phyloP scores from a whole-genome alignment of 2,113 vertebrate genomes.

The Carollia perspicillata region DNA sequence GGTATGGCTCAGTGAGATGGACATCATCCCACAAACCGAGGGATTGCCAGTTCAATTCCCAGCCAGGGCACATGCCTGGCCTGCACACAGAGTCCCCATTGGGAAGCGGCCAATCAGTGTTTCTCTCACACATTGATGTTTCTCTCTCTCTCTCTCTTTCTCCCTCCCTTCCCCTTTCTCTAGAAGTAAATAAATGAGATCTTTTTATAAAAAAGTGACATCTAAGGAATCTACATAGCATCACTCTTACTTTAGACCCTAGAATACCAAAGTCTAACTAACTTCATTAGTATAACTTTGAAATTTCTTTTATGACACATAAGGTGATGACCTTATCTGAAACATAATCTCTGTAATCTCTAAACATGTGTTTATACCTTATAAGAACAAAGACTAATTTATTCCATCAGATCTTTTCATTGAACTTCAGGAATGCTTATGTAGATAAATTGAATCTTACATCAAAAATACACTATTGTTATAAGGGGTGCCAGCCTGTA shows the following conservation, averaged over 20 bases:
- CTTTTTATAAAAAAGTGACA: not conserved
- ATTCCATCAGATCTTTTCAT: not conserved
- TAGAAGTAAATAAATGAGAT: too few relatives aligned
- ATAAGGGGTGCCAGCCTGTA: not conserved
- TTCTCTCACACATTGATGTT: too few relatives aligned
- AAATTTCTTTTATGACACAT: not conserved
- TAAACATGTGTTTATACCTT: not conserved
- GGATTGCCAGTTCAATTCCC: too few relatives aligned
- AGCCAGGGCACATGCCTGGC: too few relatives aligned
- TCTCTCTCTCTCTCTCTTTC: too few relatives aligned
- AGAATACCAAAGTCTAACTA: not conserved
- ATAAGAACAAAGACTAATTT: conserved; percentile 10
- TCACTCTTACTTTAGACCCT: not conserved
- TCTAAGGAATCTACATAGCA: not conserved
- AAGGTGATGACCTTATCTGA: not conserved
- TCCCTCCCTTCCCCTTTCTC: too few relatives aligned
- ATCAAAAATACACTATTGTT: not conserved
- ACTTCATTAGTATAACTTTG: not conserved
- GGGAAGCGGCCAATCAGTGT: too few relatives aligned
- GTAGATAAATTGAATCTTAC: not conserved
- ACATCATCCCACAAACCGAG: too few relatives aligned
- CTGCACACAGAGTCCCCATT: too few relatives aligned
- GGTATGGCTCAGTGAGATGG: too few relatives aligned
- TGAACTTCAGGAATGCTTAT: conserved; percentile 7
- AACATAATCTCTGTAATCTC: conserved; percentile 4